Evolutionary conservation across 2,797 vertebrate species (phyloP), one percentile per base, ranked within the genome.

Genomic region (Acipenser oxyrinchus): DNA sequence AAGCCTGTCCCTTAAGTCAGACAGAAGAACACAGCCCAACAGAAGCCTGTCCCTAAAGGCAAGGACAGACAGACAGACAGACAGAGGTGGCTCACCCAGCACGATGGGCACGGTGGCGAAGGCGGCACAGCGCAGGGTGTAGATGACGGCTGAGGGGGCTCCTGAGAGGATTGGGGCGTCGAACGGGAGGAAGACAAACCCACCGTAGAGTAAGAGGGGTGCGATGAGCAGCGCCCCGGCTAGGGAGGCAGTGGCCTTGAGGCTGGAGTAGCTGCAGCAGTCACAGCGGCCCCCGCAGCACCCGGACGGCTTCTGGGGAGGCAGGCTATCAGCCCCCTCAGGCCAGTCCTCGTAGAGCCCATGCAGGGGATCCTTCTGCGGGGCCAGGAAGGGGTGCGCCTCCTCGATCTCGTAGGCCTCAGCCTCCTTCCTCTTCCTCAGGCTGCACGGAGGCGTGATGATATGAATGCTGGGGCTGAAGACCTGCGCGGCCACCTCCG

Each of bases 21-120:
- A n/a, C 57, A 65, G 15, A 18, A 18, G 15, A 18, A 10, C 6
- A 4, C 50, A 9, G 15, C 15, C 15, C 15, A 18, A 18, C 15
- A 18, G 15, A 18, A 53, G 50, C n/a, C 8, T 13, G 1, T 48
- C 11, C 23, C 1, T 12, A 6, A 6, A 12, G 6, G 6, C 1
- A 52, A 1, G 8, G 12, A 6, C 13, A 48, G 48, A 18, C 18
- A n/a, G n/a, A n/a, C 15, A 18, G 15, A 18, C 15, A 18, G 15
- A 18, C 15, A 18, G 23, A 48, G 8, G 55, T 57, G 37, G 49
- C 89, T 93, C 82, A 99, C 96, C 96, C 6, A 99, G 81, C 3
- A 95, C 1, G 48, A 98, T 85, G 60, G 96, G 96, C 66, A 97
- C 82, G 1, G 84, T 88, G 62, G 92, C 95, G 2, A 99, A 98